Percentiles rank a stretch among this genome's conserved stretches.
phyloP scores from a whole-genome alignment of 2,113 vertebrate genomes.

The Recurvirostra avosetta region DNA sequence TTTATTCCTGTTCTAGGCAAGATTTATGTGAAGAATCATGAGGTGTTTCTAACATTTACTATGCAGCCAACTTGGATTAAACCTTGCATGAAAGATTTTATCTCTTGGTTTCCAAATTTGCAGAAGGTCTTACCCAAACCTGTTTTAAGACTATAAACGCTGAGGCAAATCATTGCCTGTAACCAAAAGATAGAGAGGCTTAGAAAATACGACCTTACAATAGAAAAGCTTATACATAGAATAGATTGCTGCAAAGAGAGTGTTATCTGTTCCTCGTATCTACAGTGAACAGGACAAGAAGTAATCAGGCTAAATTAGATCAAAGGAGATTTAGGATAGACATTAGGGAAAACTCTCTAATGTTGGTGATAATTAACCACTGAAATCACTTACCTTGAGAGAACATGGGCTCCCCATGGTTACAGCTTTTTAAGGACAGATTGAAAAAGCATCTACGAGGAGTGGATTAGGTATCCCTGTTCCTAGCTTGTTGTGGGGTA shows the following conservation, averaged over 20 bases:
- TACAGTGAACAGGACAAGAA: not conserved
- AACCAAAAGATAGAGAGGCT: not conserved
- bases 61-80: constrained; percentile 9
- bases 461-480: not conserved
- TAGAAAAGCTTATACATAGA: not conserved
- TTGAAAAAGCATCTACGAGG: not conserved
- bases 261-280: not conserved
- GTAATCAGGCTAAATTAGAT: constrained; percentile 14
- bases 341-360: not conserved
- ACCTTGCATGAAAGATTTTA: constrained; percentile 9
- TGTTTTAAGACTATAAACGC: not conserved
- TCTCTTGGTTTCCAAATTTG: constrained; percentile 23
- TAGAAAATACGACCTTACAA: not conserved
- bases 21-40: not conserved
- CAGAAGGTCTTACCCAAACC: constrained; percentile 27
- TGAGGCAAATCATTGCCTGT: not conserved
- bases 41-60: not conserved
- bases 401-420: not conserved
- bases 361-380: not conserved
- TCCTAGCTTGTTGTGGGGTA: not conserved
- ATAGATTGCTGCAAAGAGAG: not conserved
- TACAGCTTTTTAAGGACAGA: not conserved
- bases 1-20: constrained; percentile 16
- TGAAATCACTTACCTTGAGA: constrained; percentile 4
- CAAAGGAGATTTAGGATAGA: not conserved